phyloP scores from a whole-genome alignment of 1,140 invertebrate genomes.

The Sycobia sp. region DNA sequence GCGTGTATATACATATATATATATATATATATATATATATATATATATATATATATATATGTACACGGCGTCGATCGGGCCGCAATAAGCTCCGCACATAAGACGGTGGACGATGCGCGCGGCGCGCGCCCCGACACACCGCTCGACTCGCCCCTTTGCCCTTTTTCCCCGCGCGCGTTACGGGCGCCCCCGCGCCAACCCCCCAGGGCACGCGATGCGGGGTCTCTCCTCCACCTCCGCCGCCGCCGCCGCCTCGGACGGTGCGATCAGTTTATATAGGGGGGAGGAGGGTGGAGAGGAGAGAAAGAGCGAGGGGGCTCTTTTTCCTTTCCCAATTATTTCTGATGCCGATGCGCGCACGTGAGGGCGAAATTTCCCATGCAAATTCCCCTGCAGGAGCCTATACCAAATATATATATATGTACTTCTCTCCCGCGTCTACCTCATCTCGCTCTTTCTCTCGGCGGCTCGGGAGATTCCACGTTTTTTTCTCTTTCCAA shows the following conservation, averaged over 20 bases:
- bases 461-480: neutral
- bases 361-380: constrained; percentile 29
- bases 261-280: no score
- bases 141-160: neutral
- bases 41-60: no score
- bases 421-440: neutral
- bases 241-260: neutral
- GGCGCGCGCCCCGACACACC: neutral
- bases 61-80: no score
- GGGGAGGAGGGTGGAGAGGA: no score
- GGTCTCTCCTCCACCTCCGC: no score
- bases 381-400: constrained; percentile 5
- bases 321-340: constrained; percentile 27
- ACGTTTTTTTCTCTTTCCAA: constrained; percentile 29
- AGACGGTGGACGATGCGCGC: no score
- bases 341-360: neutral
- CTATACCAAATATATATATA: no score
- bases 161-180: constrained; percentile 10
- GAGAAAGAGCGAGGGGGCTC: no score
- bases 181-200: neutral
- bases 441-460: neutral
- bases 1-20: no score
- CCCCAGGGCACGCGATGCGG: neutral
- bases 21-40: no score
- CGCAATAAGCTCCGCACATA: no score